Percentiles rank a stretch among this genome's conserved stretches.
Conservation (phyloP, 2,797 vertebrate species). For the Anguilla marmorata region DNA sequence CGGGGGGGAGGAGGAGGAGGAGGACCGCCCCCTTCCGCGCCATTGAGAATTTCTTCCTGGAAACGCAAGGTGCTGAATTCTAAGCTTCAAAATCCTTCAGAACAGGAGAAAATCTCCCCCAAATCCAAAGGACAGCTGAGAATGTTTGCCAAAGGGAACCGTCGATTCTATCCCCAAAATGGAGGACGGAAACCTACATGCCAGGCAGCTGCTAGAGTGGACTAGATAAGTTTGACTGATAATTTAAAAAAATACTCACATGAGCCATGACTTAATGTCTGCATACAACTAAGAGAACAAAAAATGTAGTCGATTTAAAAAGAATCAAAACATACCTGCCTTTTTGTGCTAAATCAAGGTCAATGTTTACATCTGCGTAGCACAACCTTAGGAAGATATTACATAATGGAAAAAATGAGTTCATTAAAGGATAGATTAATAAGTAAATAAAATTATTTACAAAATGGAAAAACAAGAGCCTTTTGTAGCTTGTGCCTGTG, state of each 20-base stretch:
- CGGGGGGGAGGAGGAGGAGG: not conserved
- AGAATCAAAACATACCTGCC: too few species aligned
- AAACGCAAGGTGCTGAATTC: conserved; percentile 26
- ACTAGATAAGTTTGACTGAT: not conserved
- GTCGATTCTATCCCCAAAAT: conserved; percentile 14
- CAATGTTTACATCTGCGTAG: too few species aligned
- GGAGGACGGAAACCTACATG: not conserved
- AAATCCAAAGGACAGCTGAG: conserved; percentile 36
- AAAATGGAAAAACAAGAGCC: too few species aligned
- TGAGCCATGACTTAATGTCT: too few species aligned
- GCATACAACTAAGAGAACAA: too few species aligned
- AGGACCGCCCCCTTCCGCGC: not conserved
- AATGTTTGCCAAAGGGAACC: conserved; percentile 35
- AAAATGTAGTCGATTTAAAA: too few species aligned
- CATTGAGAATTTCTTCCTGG: conserved; percentile 14
- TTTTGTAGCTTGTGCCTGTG: too few species aligned
- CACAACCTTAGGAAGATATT: too few species aligned
- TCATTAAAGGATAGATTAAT: too few species aligned
- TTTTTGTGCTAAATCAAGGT: too few species aligned
- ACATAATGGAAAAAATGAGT: not conserved
- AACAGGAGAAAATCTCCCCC: conserved; percentile 32
- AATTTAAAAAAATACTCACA: not conserved
- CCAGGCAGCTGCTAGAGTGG: conserved; percentile 18
- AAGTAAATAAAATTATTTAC: too few species aligned
- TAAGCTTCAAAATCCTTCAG: conserved; percentile 31